These are phyloP conservation scores for Epirrita christyi DNA, from an alignment of 2,888 invertebrate genomes.

Conservation along the genomic window DNA sequence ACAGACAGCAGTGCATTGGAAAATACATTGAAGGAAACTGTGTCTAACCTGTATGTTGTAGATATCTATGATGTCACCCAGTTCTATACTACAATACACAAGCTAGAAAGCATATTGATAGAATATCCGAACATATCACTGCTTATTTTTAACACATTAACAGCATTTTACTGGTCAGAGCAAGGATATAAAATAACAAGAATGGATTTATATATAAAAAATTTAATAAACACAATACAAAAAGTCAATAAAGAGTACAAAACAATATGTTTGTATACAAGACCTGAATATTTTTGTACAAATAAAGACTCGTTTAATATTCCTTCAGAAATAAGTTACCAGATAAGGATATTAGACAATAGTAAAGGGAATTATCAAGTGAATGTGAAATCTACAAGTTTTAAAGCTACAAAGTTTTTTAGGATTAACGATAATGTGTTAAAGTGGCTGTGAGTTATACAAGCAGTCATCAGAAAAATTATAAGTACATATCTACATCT, in stretches of 20 bases:
- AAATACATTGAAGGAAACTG: conserved; percentile 40
- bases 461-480: neutral
- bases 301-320: conserved; percentile 59
- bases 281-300: conserved; percentile 78
- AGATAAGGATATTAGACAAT: conserved; percentile 56
- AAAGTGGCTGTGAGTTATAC: conserved; percentile 36
- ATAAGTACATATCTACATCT: neutral
- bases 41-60: conserved; percentile 59
- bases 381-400: conserved; percentile 45
- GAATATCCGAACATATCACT: conserved; percentile 67
- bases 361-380: conserved; percentile 38
- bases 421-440: conserved; percentile 42
- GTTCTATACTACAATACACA: conserved; percentile 69
- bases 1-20: conserved; percentile 35
- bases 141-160: conserved; percentile 71
- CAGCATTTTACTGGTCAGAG: conserved; percentile 83
- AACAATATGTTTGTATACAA: conserved; percentile 79
- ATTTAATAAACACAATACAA: conserved; percentile 67
- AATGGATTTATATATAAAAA: conserved; percentile 80
- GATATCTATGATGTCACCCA: conserved; percentile 73
- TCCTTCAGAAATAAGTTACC: conserved; percentile 64
- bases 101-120: conserved; percentile 68
- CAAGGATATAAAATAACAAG: conserved; percentile 70
- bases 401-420: conserved; percentile 43
- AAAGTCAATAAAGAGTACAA: conserved; percentile 77